Base-by-base conservation (phyloP, 2,113 vertebrate species). In the Crotophaga sulcirostris region DNA sequence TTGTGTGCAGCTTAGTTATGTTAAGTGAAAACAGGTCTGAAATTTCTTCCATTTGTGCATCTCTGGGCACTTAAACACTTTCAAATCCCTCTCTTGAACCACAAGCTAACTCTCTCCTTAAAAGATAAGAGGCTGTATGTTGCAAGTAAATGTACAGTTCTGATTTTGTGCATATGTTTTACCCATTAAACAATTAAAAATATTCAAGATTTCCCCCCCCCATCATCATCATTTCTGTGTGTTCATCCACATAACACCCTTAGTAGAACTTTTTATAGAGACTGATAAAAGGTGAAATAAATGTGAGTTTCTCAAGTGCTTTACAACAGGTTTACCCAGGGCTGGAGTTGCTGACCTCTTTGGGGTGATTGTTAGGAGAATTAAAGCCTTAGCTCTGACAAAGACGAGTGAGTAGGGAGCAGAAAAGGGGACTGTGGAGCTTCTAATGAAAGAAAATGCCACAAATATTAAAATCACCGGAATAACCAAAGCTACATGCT, bases 241-340 rank as follows among this genome's bases (percentile, higher is more conserved):
- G 0, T 75, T 93, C 89, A 63, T 87, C 66, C 89, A 94, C 49
- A 3, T 74, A 91, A 88, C 7, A 17, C 3, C 14, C 72, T 89
- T 76, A 91, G 47, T 63, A 55, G 49, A 80, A 64, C 56, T 95
- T 95, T 94, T 84, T 56, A 64, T 28, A 88, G 59, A 80, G 79
- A 88, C 96, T 91, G 73, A 84, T 95, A 84, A 93, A 88, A 87
- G 87, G 74, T 84, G 73, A 72, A 95, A 95, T 40, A 72, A 67
- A 63, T 77, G 58, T 51, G 75, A 91, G 31, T 72, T 95, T 96
- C 83, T 89, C 67, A 63, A 85, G 80, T 62, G 52, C 54, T 89
- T 91, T 90, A 83, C 67, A 75, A 86, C 83, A 93, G 80, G 11
- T 70, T 93, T 94, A 67, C 55, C 23, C 42, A 24, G 58, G 38